Conservation (phyloP, 2,888 invertebrate genomes). For the Ophion ventricosus region DNA sequence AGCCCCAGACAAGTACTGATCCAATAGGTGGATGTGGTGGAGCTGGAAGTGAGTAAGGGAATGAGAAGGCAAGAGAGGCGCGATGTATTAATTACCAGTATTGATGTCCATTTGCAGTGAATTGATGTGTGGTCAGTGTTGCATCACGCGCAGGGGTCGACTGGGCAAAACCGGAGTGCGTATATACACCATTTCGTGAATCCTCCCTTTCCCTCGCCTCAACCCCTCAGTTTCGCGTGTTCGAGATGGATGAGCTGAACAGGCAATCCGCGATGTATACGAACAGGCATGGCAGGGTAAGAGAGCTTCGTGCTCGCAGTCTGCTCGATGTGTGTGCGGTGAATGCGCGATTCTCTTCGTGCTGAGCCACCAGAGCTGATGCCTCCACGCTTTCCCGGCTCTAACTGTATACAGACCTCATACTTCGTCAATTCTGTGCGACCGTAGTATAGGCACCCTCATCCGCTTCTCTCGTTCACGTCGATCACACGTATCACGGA, state of each 20-base stretch:
- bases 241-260: slow-evolving; percentile 77
- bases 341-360: slow-evolving; percentile 65
- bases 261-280: slow-evolving; percentile 41
- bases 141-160: slow-evolving; percentile 82
- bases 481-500: slow-evolving; percentile 75
- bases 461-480: slow-evolving; percentile 67
- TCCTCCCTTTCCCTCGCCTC: slow-evolving; percentile 49
- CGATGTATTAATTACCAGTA: slow-evolving; percentile 84
- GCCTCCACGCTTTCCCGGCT: slow-evolving; percentile 42
- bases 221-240: slow-evolving; percentile 40
- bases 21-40: slow-evolving; percentile 44
- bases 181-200: slow-evolving; percentile 70
- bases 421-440: slow-evolving; percentile 50
- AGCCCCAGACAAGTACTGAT: slow-evolving; percentile 60
- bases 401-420: slow-evolving; percentile 48
- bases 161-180: slow-evolving; percentile 78
- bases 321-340: slow-evolving; percentile 62
- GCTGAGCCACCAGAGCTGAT: slow-evolving; percentile 51
- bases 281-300: slow-evolving; percentile 35
- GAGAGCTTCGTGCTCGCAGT: slow-evolving; percentile 47
- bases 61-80: slow-evolving; percentile 76
- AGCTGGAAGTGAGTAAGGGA: slow-evolving; percentile 64
- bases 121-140: slow-evolving; percentile 84
- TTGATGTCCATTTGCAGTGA: slow-evolving; percentile 84
- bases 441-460: slow-evolving; percentile 14